These are phyloP conservation scores for Drosophila pseudotakahashii DNA, from an alignment of 2,888 invertebrate species.

Conservation along the genomic window DNA sequence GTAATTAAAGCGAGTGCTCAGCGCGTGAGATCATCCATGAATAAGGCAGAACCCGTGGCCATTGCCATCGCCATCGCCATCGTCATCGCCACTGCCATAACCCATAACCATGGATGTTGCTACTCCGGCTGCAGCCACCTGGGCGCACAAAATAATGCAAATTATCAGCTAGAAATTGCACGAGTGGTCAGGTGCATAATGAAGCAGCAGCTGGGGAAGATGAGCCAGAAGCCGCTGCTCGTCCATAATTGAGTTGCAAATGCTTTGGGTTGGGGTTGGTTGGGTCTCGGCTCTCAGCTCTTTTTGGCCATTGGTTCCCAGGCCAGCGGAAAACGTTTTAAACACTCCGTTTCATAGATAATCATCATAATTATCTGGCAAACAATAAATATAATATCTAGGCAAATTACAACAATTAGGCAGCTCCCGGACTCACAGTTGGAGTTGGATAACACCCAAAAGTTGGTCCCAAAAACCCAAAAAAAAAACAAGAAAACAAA, in stretches of 20 bases:
- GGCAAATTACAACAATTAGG: conserved; percentile 76
- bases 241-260: conserved; percentile 78
- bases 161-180: conserved; percentile 74
- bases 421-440: conserved; percentile 45
- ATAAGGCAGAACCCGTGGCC: conserved; percentile 31
- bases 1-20: conserved; percentile 59
- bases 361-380: conserved; percentile 74
- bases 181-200: conserved; percentile 70
- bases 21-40: conserved; percentile 67
- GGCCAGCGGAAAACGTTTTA: conserved; percentile 48
- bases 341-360: conserved; percentile 73
- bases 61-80: conserved; percentile 1
- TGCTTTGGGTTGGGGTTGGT: conserved; percentile 42
- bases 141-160: conserved; percentile 72
- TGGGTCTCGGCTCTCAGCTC: conserved; percentile 12
- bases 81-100: conserved; percentile 17
- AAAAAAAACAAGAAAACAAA: conserved; percentile 11
- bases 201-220: conserved; percentile 31
- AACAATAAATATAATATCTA: conserved; percentile 72
- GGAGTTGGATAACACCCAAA: conserved; percentile 61
- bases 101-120: conserved; percentile 36
- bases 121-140: conserved; percentile 58
- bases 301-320: conserved; percentile 60
- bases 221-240: conserved; percentile 27
- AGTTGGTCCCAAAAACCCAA: conserved; percentile 38